Evolutionary conservation across 2,113 vertebrate species (phyloP).

Genomic region (Nothobranchius kuhntae): DNA sequence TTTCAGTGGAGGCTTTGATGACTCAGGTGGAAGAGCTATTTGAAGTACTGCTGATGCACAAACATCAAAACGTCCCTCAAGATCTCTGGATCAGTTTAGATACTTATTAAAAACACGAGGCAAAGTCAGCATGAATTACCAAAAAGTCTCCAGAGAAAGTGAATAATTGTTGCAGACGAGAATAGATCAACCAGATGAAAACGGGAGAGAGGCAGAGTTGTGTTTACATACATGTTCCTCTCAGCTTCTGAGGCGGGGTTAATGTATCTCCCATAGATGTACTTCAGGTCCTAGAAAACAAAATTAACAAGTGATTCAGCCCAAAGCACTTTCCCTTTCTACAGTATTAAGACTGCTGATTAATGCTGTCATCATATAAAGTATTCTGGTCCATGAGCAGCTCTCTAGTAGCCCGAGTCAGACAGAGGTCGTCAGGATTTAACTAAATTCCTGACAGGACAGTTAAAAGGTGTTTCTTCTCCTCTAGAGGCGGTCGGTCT

Average conservation of each 20-base stretch:
- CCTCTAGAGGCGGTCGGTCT: too few species aligned
- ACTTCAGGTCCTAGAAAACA: slow-evolving; percentile 88
- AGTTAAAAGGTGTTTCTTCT: too few species aligned
- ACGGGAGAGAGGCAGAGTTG: not conserved
- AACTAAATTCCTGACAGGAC: too few species aligned
- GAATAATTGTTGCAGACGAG: slow-evolving; percentile 55
- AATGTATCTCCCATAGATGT: slow-evolving; percentile 95
- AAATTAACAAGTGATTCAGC: not conserved
- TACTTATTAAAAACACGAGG: slow-evolving; percentile 64
- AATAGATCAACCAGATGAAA: slow-evolving; percentile 33
- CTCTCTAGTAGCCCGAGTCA: too few species aligned
- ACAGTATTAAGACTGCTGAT: too few species aligned
- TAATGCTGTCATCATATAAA: too few species aligned
- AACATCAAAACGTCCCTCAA: slow-evolving; percentile 56
- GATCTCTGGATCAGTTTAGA: slow-evolving; percentile 54
- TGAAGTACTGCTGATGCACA: slow-evolving; percentile 65
- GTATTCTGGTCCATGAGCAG: too few species aligned
- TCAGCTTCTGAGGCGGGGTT: slow-evolving; percentile 89
- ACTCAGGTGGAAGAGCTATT: slow-evolving; percentile 57
- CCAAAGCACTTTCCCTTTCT: too few species aligned
- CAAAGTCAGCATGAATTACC: slow-evolving; percentile 66
- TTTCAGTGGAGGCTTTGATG: slow-evolving; percentile 29
- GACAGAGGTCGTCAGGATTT: too few species aligned
- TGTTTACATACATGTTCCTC: slow-evolving; percentile 89
- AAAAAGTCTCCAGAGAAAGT: slow-evolving; percentile 51